Evolutionary conservation across 2,888 invertebrate species (phyloP).

Genomic region (Phania funesta): DNA sequence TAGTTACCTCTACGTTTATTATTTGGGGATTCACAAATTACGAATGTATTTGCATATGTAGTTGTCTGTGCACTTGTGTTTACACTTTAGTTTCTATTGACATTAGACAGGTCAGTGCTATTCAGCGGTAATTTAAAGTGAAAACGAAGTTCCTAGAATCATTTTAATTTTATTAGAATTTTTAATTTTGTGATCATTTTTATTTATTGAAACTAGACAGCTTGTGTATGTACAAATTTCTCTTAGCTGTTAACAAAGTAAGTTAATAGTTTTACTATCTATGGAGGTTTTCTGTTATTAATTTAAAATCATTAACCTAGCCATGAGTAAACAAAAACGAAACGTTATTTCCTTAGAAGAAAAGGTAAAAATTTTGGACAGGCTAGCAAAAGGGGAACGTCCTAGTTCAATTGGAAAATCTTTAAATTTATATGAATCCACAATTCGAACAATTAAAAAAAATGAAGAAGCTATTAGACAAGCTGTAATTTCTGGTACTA

Average conservation of each 20-base stretch:
- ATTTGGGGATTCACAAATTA: neutral
- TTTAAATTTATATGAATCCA: too few species aligned
- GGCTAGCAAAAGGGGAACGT: neutral
- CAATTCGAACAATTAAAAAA: too few species aligned
- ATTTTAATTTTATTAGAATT: neutral
- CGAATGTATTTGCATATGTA: too few species aligned
- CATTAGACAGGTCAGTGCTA: too few species aligned
- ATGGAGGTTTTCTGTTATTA: neutral
- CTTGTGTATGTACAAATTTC: neutral
- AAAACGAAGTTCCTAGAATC: neutral
- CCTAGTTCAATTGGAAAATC: neutral
- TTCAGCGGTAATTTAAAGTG: too few species aligned
- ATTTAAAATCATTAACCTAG: too few species aligned
- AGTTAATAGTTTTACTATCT: neutral
- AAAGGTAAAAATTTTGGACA: neutral
- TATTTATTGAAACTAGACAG: neutral
- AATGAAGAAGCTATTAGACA: too few species aligned
- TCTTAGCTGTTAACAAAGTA: too few species aligned
- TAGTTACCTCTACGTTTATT: too few species aligned
- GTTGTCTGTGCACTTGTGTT: neutral
- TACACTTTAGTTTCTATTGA: slow-evolving; percentile 3
- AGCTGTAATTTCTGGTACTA: too few species aligned
- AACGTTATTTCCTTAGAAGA: too few species aligned
- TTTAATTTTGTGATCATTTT: neutral
- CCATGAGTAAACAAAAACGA: slow-evolving; percentile 1